These are phyloP conservation scores for Nerophis ophidion DNA, from an alignment of 2,113 vertebrate species.

Conservation along the genomic window DNA sequence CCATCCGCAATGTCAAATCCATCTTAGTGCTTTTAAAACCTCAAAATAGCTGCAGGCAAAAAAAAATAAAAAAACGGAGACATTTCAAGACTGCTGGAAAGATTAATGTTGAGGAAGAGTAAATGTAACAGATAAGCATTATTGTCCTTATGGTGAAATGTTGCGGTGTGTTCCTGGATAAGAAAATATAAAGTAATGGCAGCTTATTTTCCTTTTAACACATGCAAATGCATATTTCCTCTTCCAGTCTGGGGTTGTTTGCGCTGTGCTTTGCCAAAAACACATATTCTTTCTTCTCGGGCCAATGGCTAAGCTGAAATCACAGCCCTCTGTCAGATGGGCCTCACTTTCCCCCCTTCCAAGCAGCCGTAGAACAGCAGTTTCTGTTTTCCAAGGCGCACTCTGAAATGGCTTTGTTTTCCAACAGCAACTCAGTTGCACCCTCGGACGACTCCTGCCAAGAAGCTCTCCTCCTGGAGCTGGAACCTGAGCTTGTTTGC, in stretches of 20 bases:
- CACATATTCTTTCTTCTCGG: conserved; percentile 60
- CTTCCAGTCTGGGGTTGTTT: conserved; percentile 64
- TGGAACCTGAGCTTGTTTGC: conserved; percentile 64
- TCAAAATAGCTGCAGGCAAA: conserved; percentile 41
- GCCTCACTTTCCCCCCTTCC: conserved; percentile 35
- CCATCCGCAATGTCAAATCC: conserved; percentile 30
- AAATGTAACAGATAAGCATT: conserved; percentile 38
- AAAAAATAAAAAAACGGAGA: conserved; percentile 39
- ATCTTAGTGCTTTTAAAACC: conserved; percentile 35
- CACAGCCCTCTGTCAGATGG: conserved; percentile 56
- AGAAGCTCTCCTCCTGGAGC: conserved; percentile 55
- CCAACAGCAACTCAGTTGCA: conserved; percentile 64
- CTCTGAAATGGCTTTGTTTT: conserved; percentile 69
- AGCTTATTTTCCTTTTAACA: conserved; percentile 56
- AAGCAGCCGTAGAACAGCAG: conserved; percentile 47
- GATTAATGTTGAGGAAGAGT: conserved; percentile 32
- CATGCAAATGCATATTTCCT: conserved; percentile 51
- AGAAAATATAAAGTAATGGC: conserved; percentile 45
- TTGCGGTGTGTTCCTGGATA: conserved; percentile 10
- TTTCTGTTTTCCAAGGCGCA: conserved; percentile 63
- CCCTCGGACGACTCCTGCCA: conserved; percentile 57
- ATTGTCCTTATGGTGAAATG: conserved; percentile 22
- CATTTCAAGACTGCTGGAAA: conserved; percentile 37
- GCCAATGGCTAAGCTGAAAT: conserved; percentile 66
- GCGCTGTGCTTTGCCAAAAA: conserved; percentile 61